Evolutionary conservation across 2,888 invertebrate species (phyloP), one percentile per base, ranked within the genome.

Genomic region (Tetheella fluctuosa): DNA sequence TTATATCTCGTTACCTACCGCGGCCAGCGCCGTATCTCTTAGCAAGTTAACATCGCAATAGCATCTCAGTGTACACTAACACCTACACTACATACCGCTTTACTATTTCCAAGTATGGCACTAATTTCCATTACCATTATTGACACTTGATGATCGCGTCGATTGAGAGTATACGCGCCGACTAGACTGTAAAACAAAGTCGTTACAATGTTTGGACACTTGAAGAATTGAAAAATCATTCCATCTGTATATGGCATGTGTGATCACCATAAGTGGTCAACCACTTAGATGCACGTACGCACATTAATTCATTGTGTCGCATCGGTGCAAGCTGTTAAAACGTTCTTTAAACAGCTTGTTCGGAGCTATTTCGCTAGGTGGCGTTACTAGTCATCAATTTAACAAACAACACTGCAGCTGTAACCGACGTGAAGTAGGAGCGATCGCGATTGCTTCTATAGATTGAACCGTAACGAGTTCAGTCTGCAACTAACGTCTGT

Each of bases 271-370:
- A 91, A 88, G 84, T 83, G 89, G 87, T 66, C 63, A 69, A 69
- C 80, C 88, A 88, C 86, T 89, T 89, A 85, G 81, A 80, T 73
- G 81, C 83, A 75, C 70, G 71, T 75, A 57, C 73, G 70, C 69
- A 78, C 76, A 81, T 80, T 84, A 83, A 88, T 85, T 84, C 85
- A 86, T 85, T 79, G 79, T 84, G 83, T 85, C 80, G 70, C 83
- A 77, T 83, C 78, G 77, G 77, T 73, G 71, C 79, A 74, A 79
- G 78, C 79, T 79, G 84, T 80, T 87, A 89, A 89, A 81, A 81
- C 76, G 80, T 79, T 78, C 76, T 83, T 80, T 77, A 86, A 86
- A 84, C 79, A 79, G 62, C n/a, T n/a, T n/a, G n/a, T n/a, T n/a
- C n/a, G n/a, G n/a, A n/a, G n/a, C n/a, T n/a, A n/a, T n/a, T n/a